Evolutionary conservation across 2,888 invertebrate genomes (phyloP), one percentile per base, ranked within the genome.

Genomic region (Pachycephus smyrnensis): DNA sequence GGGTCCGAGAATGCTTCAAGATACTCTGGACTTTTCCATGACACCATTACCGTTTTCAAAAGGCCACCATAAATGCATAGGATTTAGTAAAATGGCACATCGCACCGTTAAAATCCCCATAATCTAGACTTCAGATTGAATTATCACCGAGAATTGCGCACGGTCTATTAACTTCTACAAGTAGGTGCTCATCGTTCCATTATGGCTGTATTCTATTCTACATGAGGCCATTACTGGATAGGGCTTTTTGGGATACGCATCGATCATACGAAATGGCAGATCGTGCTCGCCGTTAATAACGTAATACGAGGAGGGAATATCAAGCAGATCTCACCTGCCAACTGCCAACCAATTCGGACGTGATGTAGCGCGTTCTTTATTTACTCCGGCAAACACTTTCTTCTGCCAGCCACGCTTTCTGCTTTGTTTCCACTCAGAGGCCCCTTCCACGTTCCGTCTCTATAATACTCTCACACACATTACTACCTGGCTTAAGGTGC

Each of bases 331-430:
- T 55, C 55, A 55, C 55, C 23, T 55, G 55, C 55, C 55, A 55
- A 55, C 55, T 55, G 23, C 55, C 55, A 55, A 55, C 55, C 55
- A 55, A 55, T 55, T 55, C 55, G 23, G 55, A 55, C 55, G 55
- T 55, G 55, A 55, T 55, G 9, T 23, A 55, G 55, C 55, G 55
- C 55, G 55, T 55, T 55, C 55, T 55, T 55, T 55, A 55, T 55
- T 55, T 55, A 55, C 55, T 23, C 15, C 55, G 75, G 73, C 77
- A 77, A 75, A 73, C 75, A 79, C 81, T 77, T 81, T 80, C 80
- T 80, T 77, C 79, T 77, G 78, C 75, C 79, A 82, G 55, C 55
- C 55, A 55, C 23, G 55, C 82, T 81, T 80, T 82, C 81, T 81
- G 79, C 80, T 80, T 79, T 74, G 73, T 79, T 75, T 78, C 75